A percentile compares a stretch with the other conserved stretches of the same genome.
Conservation (phyloP, 2,113 vertebrate genomes). For the Salvelinus fontinalis region DNA sequence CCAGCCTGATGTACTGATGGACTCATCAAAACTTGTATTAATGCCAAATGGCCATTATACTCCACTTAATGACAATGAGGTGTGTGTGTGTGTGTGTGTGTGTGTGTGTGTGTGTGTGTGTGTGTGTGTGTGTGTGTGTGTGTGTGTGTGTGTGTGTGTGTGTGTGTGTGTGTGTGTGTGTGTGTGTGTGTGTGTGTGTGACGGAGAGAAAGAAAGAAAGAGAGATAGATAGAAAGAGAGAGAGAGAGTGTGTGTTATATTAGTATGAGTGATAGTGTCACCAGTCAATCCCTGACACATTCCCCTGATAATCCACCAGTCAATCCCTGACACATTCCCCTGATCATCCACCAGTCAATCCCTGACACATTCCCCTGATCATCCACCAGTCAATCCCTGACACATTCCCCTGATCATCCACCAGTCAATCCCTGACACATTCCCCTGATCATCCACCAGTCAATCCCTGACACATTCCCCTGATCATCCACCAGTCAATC, state of each 20-base stretch:
- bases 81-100: constrained; percentile 4
- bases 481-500: too few relatives aligned
- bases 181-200: background rate
- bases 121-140: background rate
- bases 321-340: too few relatives aligned
- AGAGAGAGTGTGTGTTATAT: background rate
- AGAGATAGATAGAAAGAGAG: background rate
- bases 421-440: too few relatives aligned
- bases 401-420: too few relatives aligned
- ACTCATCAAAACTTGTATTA: background rate
- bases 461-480: too few relatives aligned
- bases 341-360: background rate
- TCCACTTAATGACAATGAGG: background rate
- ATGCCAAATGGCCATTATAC: background rate
- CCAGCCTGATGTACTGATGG: too few relatives aligned
- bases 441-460: too few relatives aligned
- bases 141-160: background rate
- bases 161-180: background rate
- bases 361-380: background rate
- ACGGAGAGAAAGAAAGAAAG: background rate
- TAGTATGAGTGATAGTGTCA: background rate
- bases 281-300: too few relatives aligned
- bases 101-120: background rate
- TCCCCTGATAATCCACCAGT: too few relatives aligned
- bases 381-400: too few relatives aligned